Evolutionary conservation across 92 coral and sea anemone species (phyloP).

Genomic region (Bergia puertoricense): DNA sequence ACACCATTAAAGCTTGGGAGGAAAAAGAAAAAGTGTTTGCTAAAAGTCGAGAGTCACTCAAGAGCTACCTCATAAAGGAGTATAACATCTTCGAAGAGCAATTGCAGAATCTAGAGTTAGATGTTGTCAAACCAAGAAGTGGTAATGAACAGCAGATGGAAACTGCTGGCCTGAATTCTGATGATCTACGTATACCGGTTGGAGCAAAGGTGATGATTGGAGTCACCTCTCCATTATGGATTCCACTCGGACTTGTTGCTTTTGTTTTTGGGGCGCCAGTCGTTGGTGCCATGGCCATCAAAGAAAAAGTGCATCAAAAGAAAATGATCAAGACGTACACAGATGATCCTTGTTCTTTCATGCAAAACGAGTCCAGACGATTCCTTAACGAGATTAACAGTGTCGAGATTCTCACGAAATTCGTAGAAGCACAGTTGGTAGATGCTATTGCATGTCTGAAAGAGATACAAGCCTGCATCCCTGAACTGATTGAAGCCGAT

Average conservation of each 20-base stretch:
- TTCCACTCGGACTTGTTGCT: slow-evolving; percentile 55
- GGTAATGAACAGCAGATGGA: neutral
- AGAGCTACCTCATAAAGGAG: neutral
- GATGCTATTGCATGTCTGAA: slow-evolving; percentile 39
- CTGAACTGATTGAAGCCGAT: slow-evolving; percentile 48
- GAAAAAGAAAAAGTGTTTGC: neutral
- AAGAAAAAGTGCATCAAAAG: slow-evolving; percentile 38
- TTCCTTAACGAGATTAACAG: slow-evolving; percentile 12
- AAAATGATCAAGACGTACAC: slow-evolving; percentile 19
- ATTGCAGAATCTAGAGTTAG: neutral
- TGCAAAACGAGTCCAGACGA: slow-evolving; percentile 31
- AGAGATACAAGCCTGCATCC: slow-evolving; percentile 32
- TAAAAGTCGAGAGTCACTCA: slow-evolving; percentile 6
- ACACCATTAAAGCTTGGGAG: slow-evolving; percentile 27
- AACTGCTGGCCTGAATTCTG: neutral
- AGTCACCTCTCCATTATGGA: slow-evolving; percentile 54
- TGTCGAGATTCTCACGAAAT: neutral
- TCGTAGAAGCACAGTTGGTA: slow-evolving; percentile 32
- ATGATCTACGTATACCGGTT: neutral
- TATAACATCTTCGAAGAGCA: slow-evolving; percentile 10
- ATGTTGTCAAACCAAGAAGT: neutral
- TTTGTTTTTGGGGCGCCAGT: slow-evolving; percentile 48
- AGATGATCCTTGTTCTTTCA: slow-evolving; percentile 38
- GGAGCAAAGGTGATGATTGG: slow-evolving; percentile 33
- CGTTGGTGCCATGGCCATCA: slow-evolving; percentile 42